phyloP scores from a whole-genome alignment of 2,888 invertebrate genomes.

The Drosophila quinaria region DNA sequence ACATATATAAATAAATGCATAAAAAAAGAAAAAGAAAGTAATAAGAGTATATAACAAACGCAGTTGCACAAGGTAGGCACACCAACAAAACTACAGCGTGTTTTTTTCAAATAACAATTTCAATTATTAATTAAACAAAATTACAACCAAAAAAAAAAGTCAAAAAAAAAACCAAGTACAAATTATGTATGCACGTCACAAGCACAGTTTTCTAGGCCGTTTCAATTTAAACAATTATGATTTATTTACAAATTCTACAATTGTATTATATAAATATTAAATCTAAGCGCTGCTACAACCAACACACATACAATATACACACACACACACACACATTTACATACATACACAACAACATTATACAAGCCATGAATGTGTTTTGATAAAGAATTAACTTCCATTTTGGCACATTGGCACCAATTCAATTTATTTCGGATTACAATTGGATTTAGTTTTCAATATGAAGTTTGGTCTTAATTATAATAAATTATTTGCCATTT shows the following conservation, averaged over 20 bases:
- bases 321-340: constrained; percentile 3
- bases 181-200: constrained; percentile 75
- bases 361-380: constrained; percentile 55
- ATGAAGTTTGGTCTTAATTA: not conserved
- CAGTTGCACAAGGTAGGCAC: constrained; percentile 85
- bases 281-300: constrained; percentile 47
- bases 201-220: constrained; percentile 79
- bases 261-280: constrained; percentile 69
- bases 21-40: constrained; percentile 55
- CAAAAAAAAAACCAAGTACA: constrained; percentile 46
- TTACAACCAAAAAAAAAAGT: constrained; percentile 28
- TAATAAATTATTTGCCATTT: constrained; percentile 6
- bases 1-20: constrained; percentile 60
- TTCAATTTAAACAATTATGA: constrained; percentile 72
- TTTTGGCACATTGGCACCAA: constrained; percentile 15
- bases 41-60: constrained; percentile 80
- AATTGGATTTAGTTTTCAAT: constrained; percentile 5
- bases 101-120: constrained; percentile 72
- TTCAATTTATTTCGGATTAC: constrained; percentile 24
- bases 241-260: constrained; percentile 65
- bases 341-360: constrained; percentile 24
- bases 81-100: constrained; percentile 79
- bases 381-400: constrained; percentile 47
- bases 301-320: not conserved
- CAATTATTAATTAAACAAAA: constrained; percentile 71